Evolutionary conservation across 1,140 invertebrate species (phyloP), one percentile per base, ranked within the genome.

Genomic region (Acromyrmex charruanus): DNA sequence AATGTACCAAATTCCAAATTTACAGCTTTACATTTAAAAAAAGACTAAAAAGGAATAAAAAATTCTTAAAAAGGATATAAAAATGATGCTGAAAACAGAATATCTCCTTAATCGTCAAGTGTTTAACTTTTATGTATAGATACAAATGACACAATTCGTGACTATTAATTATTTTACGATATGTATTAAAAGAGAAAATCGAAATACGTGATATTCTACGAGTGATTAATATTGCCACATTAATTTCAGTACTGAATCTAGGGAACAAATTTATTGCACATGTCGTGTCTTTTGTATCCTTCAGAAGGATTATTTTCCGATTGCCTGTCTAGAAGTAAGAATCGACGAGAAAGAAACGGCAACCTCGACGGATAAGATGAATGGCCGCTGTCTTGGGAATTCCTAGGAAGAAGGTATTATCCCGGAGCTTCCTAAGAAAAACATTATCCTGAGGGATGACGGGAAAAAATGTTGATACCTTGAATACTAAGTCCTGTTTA

Each of bases 381-480:
- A 92, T 89, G 87, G 53, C 35, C 35, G 25, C 55, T 87, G 85
- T 74, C 79, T 35, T 59, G 77, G 49, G 55, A 85, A 51, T 77
- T 35, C 49, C 74, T 55, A 72, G 61, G 25, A 87, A 80, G 85
- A 21, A 80, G 59, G 68, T 72, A 89, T 89, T 87, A 90, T 90
- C 59, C 65, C 61, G 14, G 72, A 66, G 82, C 77, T 91, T 89
- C 85, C 84, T 85, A 88, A 91, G 91, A 92, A 87, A 92, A 90
- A 91, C 91, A 91, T 91, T 89, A 91, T 92, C 91, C 77, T 82
- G 80, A 89, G 58, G 77, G 84, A 88, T 90, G 90, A 87, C 68
- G 66, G 79, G 72, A 86, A 69, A 85, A 89, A 87, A 89, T 79
- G 82, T 75, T 89, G 71, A 77, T 88, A 84, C 65, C 85, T 85